phyloP scores from a whole-genome alignment of 2,888 invertebrate species.

The Brenthis daphne region DNA sequence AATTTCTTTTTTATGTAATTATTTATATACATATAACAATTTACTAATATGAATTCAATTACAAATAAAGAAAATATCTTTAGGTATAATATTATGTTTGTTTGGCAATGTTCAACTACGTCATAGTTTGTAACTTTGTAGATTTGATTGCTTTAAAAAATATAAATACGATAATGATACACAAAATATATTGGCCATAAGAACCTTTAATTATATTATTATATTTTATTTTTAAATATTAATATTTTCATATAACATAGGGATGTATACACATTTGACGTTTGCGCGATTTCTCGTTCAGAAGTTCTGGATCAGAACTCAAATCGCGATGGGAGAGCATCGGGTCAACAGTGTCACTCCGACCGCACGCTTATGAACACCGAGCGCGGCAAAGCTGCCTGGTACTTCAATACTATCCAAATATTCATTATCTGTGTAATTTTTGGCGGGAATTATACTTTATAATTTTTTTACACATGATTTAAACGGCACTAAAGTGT shows the following conservation, averaged over 20 bases:
- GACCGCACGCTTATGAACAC: conserved; percentile 33
- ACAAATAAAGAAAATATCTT: too few relatives aligned
- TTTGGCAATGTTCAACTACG: too few relatives aligned
- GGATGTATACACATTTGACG: conserved; percentile 23
- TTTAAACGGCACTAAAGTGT: background rate
- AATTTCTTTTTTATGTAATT: too few relatives aligned
- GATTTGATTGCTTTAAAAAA: too few relatives aligned
- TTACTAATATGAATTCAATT: too few relatives aligned
- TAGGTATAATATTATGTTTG: too few relatives aligned
- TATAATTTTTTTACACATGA: background rate
- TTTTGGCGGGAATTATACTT: conserved; percentile 4
- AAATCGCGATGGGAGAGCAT: conserved; percentile 41
- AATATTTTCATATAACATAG: background rate
- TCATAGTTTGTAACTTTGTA: too few relatives aligned
- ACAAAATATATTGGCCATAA: background rate
- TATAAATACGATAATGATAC: too few relatives aligned
- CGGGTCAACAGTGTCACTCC: conserved; percentile 40
- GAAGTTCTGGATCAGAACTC: conserved; percentile 19
- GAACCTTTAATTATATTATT: background rate
- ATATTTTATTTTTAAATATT: background rate
- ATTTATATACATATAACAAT: too few relatives aligned
- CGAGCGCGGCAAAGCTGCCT: conserved; percentile 28
- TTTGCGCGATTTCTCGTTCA: conserved; percentile 34
- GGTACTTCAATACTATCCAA: conserved; percentile 8
- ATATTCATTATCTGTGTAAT: conserved; percentile 19